Percentiles rank a stretch among this genome's conserved stretches.
Conservation (phyloP, 2,888 invertebrate species). For the Rosalia funebris region DNA sequence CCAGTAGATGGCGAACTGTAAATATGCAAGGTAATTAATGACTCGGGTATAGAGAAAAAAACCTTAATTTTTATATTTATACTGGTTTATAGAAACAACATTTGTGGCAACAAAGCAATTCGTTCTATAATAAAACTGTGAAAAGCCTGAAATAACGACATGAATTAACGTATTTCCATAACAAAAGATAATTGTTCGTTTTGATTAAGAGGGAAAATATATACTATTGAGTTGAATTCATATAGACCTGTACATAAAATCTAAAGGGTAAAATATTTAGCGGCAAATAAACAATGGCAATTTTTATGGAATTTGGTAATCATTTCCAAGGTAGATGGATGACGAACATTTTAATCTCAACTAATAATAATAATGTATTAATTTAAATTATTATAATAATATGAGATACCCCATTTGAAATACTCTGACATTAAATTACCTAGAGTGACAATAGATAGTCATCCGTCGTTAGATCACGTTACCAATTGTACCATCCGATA, state of each 20-base stretch:
- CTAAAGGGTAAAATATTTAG: neutral
- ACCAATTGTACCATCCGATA: too few species aligned
- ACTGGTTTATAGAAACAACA: neutral
- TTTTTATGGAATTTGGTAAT: too few species aligned
- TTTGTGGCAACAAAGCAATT: neutral
- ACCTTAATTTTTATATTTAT: neutral
- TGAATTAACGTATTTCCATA: neutral
- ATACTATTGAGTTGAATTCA: neutral
- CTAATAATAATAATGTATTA: too few species aligned
- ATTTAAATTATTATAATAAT: too few species aligned
- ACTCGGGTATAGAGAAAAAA: neutral
- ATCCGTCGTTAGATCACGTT: too few species aligned
- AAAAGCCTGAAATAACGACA: neutral
- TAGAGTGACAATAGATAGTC: too few species aligned
- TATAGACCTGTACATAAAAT: neutral
- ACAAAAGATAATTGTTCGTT: slow-evolving; percentile 2
- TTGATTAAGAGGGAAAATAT: neutral
- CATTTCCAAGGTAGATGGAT: too few species aligned
- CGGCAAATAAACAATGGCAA: too few species aligned
- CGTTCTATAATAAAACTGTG: neutral
- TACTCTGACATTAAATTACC: too few species aligned
- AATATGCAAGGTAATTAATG: neutral
- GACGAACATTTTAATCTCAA: too few species aligned
- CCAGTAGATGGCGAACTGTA: too few species aligned
- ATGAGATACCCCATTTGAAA: too few species aligned